Base-by-base conservation (phyloP, 2,888 invertebrate species). In the Nesidiocoris tenuis region DNA sequence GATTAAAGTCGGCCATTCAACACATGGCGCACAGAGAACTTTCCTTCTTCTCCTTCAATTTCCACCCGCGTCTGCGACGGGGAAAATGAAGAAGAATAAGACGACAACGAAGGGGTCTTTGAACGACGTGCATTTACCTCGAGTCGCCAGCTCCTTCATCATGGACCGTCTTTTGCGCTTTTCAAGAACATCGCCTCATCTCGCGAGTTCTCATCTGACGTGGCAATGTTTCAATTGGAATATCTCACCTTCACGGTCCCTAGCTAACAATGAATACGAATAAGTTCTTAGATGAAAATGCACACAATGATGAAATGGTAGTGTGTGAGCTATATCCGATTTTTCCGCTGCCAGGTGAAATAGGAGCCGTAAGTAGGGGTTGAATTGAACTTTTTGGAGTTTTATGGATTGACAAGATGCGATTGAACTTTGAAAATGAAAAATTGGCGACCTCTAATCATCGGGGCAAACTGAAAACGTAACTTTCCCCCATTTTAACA, bases 351-450 rank as follows among this genome's bases (percentile, higher is more conserved):
- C n/a, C n/a, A n/a, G n/a, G n/a, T n/a, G n/a, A n/a, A n/a, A n/a
- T n/a, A n/a, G n/a, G n/a, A n/a, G n/a, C n/a, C n/a, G n/a, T n/a
- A n/a, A n/a, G n/a, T n/a, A n/a, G n/a, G n/a, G n/a, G n/a, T n/a
- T n/a, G n/a, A n/a, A n/a, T n/a, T n/a, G n/a, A n/a, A n/a, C n/a
- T n/a, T n/a, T n/a, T n/a, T n/a, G n/a, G n/a, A n/a, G n/a, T n/a
- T n/a, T n/a, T n/a, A n/a, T n/a, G n/a, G n/a, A 54, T 54, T 54
- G 55, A 54, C 12, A 54, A 54, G 12, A 54, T 54, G 55, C 17
- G 22, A n/a, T 66, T 66, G 39, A 22, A 19, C 39, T 18, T 19
- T 17, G 56, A 56, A 67, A 22, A 67, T 21, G n/a, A 23, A 56
- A n/a, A n/a, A n/a, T n/a, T n/a, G n/a, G n/a, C n/a, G n/a, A n/a